phyloP scores from a whole-genome alignment of 2,797 vertebrate species.

The Lutjanus campechanus region DNA sequence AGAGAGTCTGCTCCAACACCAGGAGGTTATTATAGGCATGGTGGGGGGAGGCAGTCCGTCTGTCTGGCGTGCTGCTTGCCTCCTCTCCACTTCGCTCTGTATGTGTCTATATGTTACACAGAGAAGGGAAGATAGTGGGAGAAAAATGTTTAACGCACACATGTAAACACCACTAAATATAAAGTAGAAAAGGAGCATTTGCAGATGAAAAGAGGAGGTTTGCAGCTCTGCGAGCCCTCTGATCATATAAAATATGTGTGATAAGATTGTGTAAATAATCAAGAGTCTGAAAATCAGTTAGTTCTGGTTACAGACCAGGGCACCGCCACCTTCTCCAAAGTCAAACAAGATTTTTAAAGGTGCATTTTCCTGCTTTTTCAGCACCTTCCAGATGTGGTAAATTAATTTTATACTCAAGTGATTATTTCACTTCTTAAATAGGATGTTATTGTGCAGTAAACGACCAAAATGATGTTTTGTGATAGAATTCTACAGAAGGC shows the following conservation, averaged over 20 bases:
- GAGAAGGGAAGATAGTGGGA: slow-evolving; percentile 18
- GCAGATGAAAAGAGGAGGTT: slow-evolving; percentile 2
- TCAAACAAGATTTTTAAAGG: too few species aligned
- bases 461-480: too few species aligned
- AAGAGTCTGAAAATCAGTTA: too few species aligned
- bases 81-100: slow-evolving; percentile 33
- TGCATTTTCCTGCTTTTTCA: too few species aligned
- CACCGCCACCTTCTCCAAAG: too few species aligned
- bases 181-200: neutral
- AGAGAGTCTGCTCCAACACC: slow-evolving; percentile 81
- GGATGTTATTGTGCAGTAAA: too few species aligned
- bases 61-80: slow-evolving; percentile 53
- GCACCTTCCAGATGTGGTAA: too few species aligned
- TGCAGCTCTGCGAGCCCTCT: neutral
- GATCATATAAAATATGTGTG: slow-evolving; percentile 16
- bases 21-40: slow-evolving; percentile 85
- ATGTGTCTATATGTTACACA: slow-evolving; percentile 51
- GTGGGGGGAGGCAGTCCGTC: slow-evolving; percentile 74
- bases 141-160: slow-evolving; percentile 18
- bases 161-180: neutral
- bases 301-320: too few species aligned
- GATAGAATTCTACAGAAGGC: too few species aligned
- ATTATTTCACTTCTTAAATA: too few species aligned
- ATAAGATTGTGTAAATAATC: neutral
- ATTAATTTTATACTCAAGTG: too few species aligned